Base-by-base conservation (phyloP, 2,797 vertebrate genomes). In the Phoebastria nigripes region DNA sequence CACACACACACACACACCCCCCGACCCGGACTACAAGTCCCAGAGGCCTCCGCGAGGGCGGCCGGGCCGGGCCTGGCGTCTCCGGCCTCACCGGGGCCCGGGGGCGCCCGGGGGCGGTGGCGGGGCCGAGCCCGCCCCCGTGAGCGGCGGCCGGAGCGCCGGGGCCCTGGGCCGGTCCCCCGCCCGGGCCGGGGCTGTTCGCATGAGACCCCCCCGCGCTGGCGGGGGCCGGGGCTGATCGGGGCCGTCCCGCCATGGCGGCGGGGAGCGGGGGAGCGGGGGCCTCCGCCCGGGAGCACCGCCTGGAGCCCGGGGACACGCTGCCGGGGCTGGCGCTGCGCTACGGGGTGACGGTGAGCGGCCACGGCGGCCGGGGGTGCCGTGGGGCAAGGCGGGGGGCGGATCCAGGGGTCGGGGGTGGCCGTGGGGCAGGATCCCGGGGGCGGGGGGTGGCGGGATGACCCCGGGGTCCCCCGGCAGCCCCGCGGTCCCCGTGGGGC, bases 331-430 rank as follows among this genome's bases (percentile, higher is more conserved):
- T 99, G 92, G 98, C 99, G 9, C 98, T 99, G 58, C 99, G 98
- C 89, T 99, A 99, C n/a, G 99, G 99, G 83, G 99, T 99, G 42
- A 98, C 99, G 95, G 99, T 99, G 96, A 99, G 99, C 13, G 71
- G 17, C 12, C 9, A 3, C 29, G 24, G 21, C 21, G 25, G 24
- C 7, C 13, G 3, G 29, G 46, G 10, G 47, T 13, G 18, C 37
- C 10, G 59, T 10, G 52, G 71, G 42, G 28, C 15, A 14, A 24
- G 22, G 33, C 12, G 24, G 42, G 21, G 12, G 33, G 35, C 28
- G 24, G 28, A 19, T 12, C 9, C 58, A 6, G 24, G 31, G 59
- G 12, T 3, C 13, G 3, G 29, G 46, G 10, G 47, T 14, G 61
- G 18, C 37, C 10, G 59, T 11, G 52, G 72, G 42, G 28, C 15